phyloP scores from a whole-genome alignment of 2,797 vertebrate genomes.

The Okamejei kenojei region DNA sequence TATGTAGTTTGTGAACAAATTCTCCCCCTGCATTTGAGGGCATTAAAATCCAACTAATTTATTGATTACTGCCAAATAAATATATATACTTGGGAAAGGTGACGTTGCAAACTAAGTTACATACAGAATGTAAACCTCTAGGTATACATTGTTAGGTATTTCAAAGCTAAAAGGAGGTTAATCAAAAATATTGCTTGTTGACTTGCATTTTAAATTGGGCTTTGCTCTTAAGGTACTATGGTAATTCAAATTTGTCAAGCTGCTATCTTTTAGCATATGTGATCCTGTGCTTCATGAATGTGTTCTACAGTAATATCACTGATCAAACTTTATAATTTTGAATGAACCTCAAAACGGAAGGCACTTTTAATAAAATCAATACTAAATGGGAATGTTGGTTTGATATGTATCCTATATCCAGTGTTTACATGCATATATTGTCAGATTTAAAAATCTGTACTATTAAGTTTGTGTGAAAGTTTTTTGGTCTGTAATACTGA shows the following conservation, averaged over 20 bases:
- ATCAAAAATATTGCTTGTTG: neutral
- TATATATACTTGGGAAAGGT: neutral
- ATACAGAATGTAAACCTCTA: neutral
- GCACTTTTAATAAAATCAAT: neutral
- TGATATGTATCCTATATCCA: neutral
- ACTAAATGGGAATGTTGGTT: neutral
- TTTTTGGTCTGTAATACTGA: neutral
- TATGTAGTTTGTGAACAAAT: neutral
- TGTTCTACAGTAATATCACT: neutral
- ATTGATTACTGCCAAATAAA: neutral
- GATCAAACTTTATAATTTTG: neutral
- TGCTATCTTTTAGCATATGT: neutral
- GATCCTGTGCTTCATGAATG: slow-evolving; percentile 24
- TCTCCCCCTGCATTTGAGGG: neutral
- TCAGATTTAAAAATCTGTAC: neutral
- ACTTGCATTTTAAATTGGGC: neutral
- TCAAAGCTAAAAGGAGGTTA: neutral
- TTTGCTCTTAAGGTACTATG: neutral
- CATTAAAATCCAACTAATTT: neutral
- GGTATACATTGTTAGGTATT: neutral
- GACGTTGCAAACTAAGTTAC: neutral
- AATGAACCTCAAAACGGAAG: neutral
- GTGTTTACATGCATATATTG: neutral
- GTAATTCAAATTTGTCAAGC: slow-evolving; percentile 4
- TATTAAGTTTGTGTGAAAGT: neutral